Base-by-base conservation (phyloP, 2,113 vertebrate species). In the Oryzias woworae region DNA sequence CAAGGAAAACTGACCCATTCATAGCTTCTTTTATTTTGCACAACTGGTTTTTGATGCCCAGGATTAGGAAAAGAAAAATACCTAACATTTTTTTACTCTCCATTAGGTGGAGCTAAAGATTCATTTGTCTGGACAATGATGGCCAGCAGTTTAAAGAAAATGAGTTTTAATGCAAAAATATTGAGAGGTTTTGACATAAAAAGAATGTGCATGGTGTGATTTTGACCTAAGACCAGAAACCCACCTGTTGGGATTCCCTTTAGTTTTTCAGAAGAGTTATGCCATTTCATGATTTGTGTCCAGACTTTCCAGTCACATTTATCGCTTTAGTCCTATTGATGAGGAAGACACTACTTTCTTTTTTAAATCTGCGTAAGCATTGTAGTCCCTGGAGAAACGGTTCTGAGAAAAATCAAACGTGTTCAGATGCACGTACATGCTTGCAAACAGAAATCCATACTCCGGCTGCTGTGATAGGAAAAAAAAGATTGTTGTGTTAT, bases 71-170 rank as follows among this genome's bases (percentile, higher is more conserved):
- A 36, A 10, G 10, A 36, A 36, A 36, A 36, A 12, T 36, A 36
- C 36, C 36, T 2, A 36, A 10, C 12, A 12, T 36, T 8, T 14
- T 2, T 41, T 3, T 16, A 4, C 49, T 24, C 49, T 48, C 78
- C 86, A 82, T 5, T 65, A 86, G 84, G 67, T 80, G 77, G 75
- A 4, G 77, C 67, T 42, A 62, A 13, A 82, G 59, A 14, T 41
- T 58, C 68, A 54, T 23, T 23, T 59, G 4, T 18, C 47, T 18
- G 20, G n/a, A 18, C 20, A 4, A 10, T 10, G 7, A 18, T 48
- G 47, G n/a, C n/a, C n/a, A 10, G 20, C n/a, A 18, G 1, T 3
- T 48, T 7, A 15, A 20, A 18, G 7, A 18, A 48, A 48, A 2
- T 6, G 47, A 48, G 13, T 14, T 17, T 3, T 7, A 47, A 31